Evolutionary conservation across 1,140 invertebrate species (phyloP).

Genomic region (Panulirus ornatus): DNA sequence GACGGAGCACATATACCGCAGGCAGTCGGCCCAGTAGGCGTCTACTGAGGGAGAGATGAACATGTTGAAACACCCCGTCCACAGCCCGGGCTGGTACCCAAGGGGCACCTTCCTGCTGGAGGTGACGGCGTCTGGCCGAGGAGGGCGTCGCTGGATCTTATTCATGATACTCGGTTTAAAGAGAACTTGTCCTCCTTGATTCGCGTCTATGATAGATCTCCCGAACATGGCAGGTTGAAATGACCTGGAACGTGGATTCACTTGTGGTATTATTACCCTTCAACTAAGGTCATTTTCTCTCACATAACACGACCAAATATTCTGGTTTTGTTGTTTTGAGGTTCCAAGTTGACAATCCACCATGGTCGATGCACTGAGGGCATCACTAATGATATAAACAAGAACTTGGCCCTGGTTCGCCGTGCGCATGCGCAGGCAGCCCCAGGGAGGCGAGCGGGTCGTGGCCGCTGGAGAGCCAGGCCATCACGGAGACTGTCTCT

Average conservation of each 20-base stretch:
- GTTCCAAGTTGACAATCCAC: neutral
- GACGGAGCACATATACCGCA: conserved; percentile 57
- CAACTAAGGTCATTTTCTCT: neutral
- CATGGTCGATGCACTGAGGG: neutral
- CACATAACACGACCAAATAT: neutral
- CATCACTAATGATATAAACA: neutral
- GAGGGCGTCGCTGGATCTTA: conserved; percentile 46
- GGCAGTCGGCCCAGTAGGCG: conserved; percentile 64
- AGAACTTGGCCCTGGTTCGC: neutral
- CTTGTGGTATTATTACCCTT: neutral
- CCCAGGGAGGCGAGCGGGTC: neutral
- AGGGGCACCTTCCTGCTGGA: neutral
- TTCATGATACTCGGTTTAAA: conserved; percentile 42
- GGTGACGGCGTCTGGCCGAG: neutral
- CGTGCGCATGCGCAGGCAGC: neutral
- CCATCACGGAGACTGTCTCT: neutral
- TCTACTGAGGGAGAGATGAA: conserved; percentile 46
- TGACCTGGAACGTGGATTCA: neutral
- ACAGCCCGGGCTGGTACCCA: conserved; percentile 20
- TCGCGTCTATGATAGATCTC: neutral
- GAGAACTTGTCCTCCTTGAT: neutral
- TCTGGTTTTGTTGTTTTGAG: neutral
- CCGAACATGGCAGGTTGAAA: neutral
- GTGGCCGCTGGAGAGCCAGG: neutral
- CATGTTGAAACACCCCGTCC: conserved; percentile 54